phyloP scores from a whole-genome alignment of 1,140 invertebrate genomes.

The Calycopis cecrops region DNA sequence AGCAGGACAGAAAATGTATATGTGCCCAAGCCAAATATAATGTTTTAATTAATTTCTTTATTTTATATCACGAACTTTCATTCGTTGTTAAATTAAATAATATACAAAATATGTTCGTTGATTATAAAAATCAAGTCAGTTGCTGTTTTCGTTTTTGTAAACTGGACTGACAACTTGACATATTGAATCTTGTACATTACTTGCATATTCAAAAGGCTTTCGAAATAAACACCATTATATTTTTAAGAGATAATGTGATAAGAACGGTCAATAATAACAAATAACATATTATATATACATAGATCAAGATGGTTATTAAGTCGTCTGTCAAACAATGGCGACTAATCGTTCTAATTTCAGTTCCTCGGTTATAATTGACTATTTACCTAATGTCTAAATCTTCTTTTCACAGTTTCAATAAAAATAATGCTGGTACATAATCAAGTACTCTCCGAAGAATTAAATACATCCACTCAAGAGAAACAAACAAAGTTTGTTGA shows the following conservation, averaged over 20 bases:
- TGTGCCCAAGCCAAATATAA: no score
- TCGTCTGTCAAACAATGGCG: slow-evolving; percentile 73
- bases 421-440: slow-evolving; percentile 65
- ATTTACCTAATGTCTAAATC: slow-evolving; percentile 69
- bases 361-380: slow-evolving; percentile 40
- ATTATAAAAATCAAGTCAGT: no score
- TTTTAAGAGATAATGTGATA: slow-evolving; percentile 34
- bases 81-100: no score
- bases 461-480: slow-evolving; percentile 61
- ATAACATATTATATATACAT: slow-evolving; percentile 44
- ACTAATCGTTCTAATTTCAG: slow-evolving; percentile 57
- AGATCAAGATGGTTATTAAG: slow-evolving; percentile 55
- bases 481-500: slow-evolving; percentile 76
- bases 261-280: slow-evolving; percentile 58
- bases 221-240: slow-evolving; percentile 5
- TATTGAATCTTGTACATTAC: no score
- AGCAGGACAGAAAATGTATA: no score
- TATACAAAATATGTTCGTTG: no score
- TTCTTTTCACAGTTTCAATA: slow-evolving; percentile 63
- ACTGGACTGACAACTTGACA: no score
- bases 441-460: slow-evolving; percentile 54
- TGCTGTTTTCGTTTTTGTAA: slow-evolving; percentile 4
- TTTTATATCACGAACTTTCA: no score
- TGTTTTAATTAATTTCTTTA: no score
- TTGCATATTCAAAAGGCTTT: no score